phyloP scores from a whole-genome alignment of 2,888 invertebrate species.

The Oligia latruncula region DNA sequence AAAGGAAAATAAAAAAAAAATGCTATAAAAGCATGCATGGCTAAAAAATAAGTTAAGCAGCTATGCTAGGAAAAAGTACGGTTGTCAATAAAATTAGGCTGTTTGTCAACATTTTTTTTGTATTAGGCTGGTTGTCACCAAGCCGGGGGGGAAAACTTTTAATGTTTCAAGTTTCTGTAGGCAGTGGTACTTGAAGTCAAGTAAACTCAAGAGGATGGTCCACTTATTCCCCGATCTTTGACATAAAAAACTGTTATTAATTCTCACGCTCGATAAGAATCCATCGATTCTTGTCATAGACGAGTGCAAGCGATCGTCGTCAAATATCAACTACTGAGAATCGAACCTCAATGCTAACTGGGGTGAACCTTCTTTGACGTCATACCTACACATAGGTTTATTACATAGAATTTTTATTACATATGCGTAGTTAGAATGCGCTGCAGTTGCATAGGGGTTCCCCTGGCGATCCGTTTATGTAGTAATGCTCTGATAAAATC shows the following conservation, averaged over 20 bases:
- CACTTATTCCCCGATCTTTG: neutral
- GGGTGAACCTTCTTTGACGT: slow-evolving; percentile 38
- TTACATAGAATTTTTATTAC: slow-evolving; percentile 22
- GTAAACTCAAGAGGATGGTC: neutral
- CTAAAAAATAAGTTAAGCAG: neutral
- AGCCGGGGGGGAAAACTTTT: neutral
- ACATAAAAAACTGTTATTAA: neutral
- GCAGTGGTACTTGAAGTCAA: neutral
- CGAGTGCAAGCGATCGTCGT: slow-evolving; percentile 10
- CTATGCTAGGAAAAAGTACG: neutral
- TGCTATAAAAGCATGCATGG: neutral
- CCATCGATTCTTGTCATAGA: slow-evolving; percentile 3
- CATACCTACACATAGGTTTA: slow-evolving; percentile 18
- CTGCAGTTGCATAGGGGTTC: slow-evolving; percentile 51
- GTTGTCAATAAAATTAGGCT: neutral
- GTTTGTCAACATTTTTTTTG: neutral
- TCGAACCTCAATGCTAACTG: neutral
- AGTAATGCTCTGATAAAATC: slow-evolving; percentile 52
- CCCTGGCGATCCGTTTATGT: slow-evolving; percentile 46
- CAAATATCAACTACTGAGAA: slow-evolving; percentile 42
- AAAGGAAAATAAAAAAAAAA: neutral
- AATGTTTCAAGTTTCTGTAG: neutral
- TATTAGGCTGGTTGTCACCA: neutral
- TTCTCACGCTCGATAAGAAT: slow-evolving; percentile 20
- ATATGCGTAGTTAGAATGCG: slow-evolving; percentile 16